phyloP scores from a whole-genome alignment of 2,797 vertebrate genomes.

The Scolopax bukidnonensis region DNA sequence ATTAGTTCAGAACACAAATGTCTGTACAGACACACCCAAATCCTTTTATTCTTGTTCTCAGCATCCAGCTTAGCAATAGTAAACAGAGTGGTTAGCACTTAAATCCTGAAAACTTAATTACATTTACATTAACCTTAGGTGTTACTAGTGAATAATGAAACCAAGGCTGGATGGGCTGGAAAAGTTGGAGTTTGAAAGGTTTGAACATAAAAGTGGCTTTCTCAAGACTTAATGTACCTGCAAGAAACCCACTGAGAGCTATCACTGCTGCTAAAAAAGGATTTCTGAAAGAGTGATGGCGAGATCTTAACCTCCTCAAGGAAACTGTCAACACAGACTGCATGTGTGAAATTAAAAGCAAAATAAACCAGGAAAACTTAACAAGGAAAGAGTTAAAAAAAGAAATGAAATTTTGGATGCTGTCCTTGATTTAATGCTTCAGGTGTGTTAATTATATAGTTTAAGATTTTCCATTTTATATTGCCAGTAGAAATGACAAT shows the following conservation, averaged over 20 bases:
- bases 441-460: background rate
- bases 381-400: background rate
- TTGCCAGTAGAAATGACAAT: background rate
- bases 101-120: constrained; percentile 4
- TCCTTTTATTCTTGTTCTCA: background rate
- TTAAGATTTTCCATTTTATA: background rate
- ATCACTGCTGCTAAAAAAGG: background rate
- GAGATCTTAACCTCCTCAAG: background rate
- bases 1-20: background rate
- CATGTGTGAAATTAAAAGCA: background rate
- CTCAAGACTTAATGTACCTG: background rate
- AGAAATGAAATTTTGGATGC: background rate
- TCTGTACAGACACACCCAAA: background rate
- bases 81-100: background rate
- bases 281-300: background rate
- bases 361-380: background rate
- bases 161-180: background rate
- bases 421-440: background rate
- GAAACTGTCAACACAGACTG: background rate
- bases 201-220: background rate
- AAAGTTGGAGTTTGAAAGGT: background rate
- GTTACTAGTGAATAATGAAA: background rate
- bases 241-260: background rate
- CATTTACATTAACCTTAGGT: background rate
- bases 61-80: background rate